Evolutionary conservation across 1,140 invertebrate species (phyloP).

Genomic region (Campodea augens): DNA sequence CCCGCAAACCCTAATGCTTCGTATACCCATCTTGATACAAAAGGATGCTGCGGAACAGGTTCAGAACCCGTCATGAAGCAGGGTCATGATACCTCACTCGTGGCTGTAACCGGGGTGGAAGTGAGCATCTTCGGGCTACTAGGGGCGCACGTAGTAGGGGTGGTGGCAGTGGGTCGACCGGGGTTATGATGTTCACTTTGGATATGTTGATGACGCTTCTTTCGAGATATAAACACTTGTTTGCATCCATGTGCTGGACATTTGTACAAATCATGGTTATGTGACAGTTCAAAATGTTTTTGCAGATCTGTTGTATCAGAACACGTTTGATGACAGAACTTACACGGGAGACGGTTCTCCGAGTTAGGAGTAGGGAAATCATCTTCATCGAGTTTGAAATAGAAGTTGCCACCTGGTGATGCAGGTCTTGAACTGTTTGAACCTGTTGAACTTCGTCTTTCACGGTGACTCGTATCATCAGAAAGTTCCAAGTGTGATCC

Average conservation of each 20-base stretch:
- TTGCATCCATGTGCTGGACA: conserved; percentile 58
- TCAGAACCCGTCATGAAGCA: not conserved
- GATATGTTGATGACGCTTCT: conserved; percentile 49
- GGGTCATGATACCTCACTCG: not conserved
- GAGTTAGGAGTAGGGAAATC: conserved; percentile 32
- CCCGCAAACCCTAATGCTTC: not conserved
- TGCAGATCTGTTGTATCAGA: conserved; percentile 36
- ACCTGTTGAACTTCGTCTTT: conserved; percentile 22
- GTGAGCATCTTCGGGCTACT: not conserved
- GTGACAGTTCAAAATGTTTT: conserved; percentile 42
- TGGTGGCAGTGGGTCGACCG: conserved; percentile 4
- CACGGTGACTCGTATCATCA: conserved; percentile 21
- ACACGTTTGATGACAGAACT: conserved; percentile 39
- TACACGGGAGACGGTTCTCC: conserved; percentile 40
- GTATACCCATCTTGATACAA: not conserved
- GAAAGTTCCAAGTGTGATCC: conserved; percentile 17
- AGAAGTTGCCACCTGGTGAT: conserved; percentile 16
- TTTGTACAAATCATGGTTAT: conserved; percentile 48
- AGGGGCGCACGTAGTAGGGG: not conserved
- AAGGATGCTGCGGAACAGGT: not conserved
- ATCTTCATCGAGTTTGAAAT: conserved; percentile 32
- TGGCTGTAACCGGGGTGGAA: not conserved
- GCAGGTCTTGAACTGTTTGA: conserved; percentile 17
- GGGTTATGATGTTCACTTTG: conserved; percentile 27
- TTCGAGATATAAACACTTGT: conserved; percentile 58